A percentile compares a stretch with the other conserved stretches of the same genome.
phyloP scores from a whole-genome alignment of 2,888 invertebrate genomes.

The Tyria jacobaeae region DNA sequence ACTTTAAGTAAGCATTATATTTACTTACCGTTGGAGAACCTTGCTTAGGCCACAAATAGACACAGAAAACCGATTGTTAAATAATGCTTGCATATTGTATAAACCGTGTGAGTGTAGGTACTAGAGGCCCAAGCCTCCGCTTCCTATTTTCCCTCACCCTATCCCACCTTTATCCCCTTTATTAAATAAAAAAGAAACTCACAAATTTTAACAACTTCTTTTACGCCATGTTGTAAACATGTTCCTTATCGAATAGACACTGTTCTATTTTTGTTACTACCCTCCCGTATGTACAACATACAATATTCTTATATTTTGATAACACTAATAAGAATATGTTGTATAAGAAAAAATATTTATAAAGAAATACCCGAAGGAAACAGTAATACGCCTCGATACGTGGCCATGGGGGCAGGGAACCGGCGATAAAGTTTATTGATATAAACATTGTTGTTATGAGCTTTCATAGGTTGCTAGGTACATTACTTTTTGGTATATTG shows the following conservation, averaged over 20 bases:
- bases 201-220: neutral
- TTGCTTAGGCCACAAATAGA: no score
- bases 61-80: no score
- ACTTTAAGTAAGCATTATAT: no score
- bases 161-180: no score
- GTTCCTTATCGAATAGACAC: neutral
- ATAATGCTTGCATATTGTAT: no score
- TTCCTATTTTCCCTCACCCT: neutral
- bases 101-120: no score
- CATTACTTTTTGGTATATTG: no score
- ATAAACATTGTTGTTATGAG: no score
- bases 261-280: neutral
- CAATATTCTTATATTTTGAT: neutral
- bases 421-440: conserved; percentile 30
- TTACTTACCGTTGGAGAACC: no score
- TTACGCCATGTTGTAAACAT: neutral
- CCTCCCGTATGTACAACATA: neutral
- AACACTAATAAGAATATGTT: neutral
- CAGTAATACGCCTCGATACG: conserved; percentile 9
- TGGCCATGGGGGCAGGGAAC: conserved; percentile 24
- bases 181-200: no score
- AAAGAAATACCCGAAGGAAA: neutral
- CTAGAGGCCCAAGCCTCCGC: no score
- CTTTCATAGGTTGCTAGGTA: no score
- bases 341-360: conserved; percentile 6